Conservation (phyloP, 2,113 vertebrate genomes). For the Narcine bancroftii region DNA sequence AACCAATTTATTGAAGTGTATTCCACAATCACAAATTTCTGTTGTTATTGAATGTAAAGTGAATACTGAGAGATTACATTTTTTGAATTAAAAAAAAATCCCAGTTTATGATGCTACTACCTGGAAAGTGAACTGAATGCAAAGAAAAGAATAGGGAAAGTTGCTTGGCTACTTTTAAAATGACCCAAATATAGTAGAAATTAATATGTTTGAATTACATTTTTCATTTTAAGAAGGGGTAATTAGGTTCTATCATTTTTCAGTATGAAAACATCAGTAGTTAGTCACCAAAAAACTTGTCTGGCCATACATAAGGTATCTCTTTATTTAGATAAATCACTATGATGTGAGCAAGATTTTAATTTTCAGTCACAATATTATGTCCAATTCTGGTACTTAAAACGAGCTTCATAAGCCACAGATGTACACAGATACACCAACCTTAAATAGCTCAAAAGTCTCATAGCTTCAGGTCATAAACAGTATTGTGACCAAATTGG, state of each 20-base stretch:
- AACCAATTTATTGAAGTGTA: conserved; percentile 8
- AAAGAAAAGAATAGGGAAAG: neutral
- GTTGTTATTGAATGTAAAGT: neutral
- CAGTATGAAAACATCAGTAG: neutral
- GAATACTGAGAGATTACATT: neutral
- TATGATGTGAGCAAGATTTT: neutral
- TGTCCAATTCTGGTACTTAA: neutral
- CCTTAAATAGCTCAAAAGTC: neutral
- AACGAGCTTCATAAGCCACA: neutral
- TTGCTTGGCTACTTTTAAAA: neutral
- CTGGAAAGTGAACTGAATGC: neutral
- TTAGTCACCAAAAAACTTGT: neutral
- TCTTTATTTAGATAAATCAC: neutral
- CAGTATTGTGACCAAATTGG: neutral
- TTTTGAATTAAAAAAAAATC: too few relatives aligned
- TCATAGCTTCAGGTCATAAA: neutral
- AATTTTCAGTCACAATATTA: neutral
- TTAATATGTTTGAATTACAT: neutral
- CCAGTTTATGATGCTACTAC: neutral
- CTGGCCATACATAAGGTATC: neutral
- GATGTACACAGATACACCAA: neutral
- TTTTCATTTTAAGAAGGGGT: neutral
- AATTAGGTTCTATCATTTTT: neutral
- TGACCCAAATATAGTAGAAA: neutral
- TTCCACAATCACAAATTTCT: neutral